A percentile compares a stretch with the other conserved stretches of the same genome.
These are phyloP conservation scores for Cydia pomonella DNA, from an alignment of 1,140 invertebrate genomes.

Conservation along the genomic window DNA sequence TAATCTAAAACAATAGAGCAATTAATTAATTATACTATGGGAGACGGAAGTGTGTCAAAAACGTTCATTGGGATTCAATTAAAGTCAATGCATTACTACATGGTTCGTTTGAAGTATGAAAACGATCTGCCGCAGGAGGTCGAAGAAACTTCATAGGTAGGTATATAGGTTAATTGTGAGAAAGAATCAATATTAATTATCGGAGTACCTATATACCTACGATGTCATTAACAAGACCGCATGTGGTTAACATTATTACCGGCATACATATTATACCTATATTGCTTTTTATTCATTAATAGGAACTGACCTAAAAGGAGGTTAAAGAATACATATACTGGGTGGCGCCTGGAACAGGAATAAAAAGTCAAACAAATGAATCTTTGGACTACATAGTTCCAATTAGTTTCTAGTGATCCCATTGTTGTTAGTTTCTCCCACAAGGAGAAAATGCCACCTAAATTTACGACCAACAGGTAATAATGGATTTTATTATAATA, in stretches of 20 bases:
- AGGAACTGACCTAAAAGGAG: too few species aligned
- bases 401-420: too few species aligned
- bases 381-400: too few species aligned
- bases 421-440: too few species aligned
- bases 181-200: constrained; percentile 1
- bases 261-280: background rate
- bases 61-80: constrained; percentile 6
- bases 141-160: constrained; percentile 23
- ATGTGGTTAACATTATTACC: background rate
- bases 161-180: background rate
- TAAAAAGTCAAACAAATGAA: too few species aligned
- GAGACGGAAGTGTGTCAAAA: constrained; percentile 32
- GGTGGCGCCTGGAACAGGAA: too few species aligned
- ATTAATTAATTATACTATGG: constrained; percentile 20
- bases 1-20: constrained; percentile 29
- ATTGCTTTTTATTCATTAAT: too few species aligned
- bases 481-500: too few species aligned
- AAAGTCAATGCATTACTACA: constrained; percentile 16
- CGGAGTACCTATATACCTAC: background rate
- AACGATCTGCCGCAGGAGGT: constrained; percentile 22
- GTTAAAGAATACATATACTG: too few species aligned
- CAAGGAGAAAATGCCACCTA: too few species aligned
- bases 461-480: too few species aligned
- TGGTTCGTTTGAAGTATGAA: background rate
- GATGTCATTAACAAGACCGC: background rate